phyloP scores from a whole-genome alignment of 2,888 invertebrate genomes.

The Labia minor region DNA sequence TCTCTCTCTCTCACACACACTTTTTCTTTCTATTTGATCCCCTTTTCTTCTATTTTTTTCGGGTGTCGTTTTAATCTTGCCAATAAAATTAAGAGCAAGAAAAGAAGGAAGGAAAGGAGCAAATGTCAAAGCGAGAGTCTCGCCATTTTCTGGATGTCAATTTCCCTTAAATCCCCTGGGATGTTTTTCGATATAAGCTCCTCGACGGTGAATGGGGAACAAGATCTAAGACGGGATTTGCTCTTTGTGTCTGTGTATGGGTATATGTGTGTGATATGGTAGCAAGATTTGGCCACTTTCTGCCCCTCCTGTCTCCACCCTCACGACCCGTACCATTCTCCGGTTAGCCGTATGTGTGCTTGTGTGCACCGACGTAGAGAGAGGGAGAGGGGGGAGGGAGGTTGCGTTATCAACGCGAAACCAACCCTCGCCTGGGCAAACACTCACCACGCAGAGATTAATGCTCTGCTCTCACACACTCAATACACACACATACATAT shows the following conservation, averaged over 20 bases:
- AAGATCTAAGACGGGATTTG: conserved; percentile 13
- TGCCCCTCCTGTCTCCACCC: too few species aligned
- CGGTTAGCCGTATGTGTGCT: background rate
- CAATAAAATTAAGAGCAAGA: background rate
- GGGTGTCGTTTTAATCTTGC: too few species aligned
- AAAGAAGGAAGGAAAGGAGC: background rate
- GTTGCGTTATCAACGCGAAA: conserved; percentile 13
- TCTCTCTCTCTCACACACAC: too few species aligned
- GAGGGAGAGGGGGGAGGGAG: too few species aligned
- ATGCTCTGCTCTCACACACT: background rate
- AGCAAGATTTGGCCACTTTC: conserved; percentile 13
- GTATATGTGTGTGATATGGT: background rate
- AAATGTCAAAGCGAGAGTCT: conserved; percentile 8
- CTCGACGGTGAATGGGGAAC: conserved; percentile 7
- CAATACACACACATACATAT: background rate
- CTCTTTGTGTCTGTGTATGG: background rate
- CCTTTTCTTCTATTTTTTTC: too few species aligned
- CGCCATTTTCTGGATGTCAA: conserved; percentile 3
- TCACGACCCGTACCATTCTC: too few species aligned
- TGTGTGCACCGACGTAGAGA: background rate
- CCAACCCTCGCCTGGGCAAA: conserved; percentile 13
- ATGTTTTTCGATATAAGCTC: conserved; percentile 3
- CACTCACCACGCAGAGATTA: conserved; percentile 2
- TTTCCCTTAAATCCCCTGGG: conserved; percentile 2
- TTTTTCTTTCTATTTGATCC: too few species aligned